These are phyloP conservation scores for Lagria hirta DNA, from an alignment of 2,888 invertebrate genomes.

Conservation along the genomic window DNA sequence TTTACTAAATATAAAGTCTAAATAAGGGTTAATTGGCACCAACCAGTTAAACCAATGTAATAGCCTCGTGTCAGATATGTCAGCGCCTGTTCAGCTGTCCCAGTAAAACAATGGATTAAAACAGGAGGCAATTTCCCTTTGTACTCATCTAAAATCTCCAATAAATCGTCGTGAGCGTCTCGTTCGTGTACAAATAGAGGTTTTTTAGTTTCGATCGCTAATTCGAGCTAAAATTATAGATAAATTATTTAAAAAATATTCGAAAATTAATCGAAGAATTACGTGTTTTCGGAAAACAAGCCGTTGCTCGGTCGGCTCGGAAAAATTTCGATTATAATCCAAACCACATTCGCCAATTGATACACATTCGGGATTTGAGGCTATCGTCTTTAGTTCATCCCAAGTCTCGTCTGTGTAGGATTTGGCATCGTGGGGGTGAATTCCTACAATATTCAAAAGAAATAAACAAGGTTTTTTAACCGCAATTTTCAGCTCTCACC, in stretches of 20 bases:
- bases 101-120: conserved; percentile 90
- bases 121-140: conserved; percentile 68
- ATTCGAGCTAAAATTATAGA: conserved; percentile 63
- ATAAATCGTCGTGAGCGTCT: conserved; percentile 84
- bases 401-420: conserved; percentile 77
- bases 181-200: conserved; percentile 90
- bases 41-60: conserved; percentile 77
- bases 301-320: conserved; percentile 83
- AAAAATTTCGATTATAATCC: conserved; percentile 93
- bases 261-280: conserved; percentile 13
- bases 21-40: background rate
- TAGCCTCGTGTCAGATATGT: conserved; percentile 82
- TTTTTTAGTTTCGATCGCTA: conserved; percentile 84
- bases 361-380: conserved; percentile 84
- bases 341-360: conserved; percentile 93
- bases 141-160: conserved; percentile 67
- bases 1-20: background rate
- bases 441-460: conserved; percentile 58
- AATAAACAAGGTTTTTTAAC: background rate
- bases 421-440: conserved; percentile 93
- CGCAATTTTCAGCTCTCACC: conserved; percentile 55
- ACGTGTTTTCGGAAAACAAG: conserved; percentile 87
- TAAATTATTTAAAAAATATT: background rate
- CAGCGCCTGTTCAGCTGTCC: conserved; percentile 80
- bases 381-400: conserved; percentile 75